phyloP scores from a whole-genome alignment of 2,888 invertebrate genomes.

The Scaptomyza flava region DNA sequence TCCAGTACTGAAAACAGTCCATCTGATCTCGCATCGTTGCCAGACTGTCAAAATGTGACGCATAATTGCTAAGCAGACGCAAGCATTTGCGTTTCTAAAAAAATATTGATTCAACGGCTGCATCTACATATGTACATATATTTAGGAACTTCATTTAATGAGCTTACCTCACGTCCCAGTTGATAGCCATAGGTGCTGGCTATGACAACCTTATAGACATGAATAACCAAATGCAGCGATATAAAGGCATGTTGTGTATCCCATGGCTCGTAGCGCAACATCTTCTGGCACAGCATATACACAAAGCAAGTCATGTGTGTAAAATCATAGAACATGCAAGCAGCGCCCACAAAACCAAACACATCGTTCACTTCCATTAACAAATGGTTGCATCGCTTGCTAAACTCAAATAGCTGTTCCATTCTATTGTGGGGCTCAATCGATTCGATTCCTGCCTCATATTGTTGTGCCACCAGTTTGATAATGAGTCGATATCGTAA shows the following conservation, averaged over 20 bases:
- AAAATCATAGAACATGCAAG: conserved; percentile 78
- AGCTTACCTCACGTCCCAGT: conserved; percentile 71
- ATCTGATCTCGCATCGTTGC: conserved; percentile 27
- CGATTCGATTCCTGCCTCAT: conserved; percentile 1
- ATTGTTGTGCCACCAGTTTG: conserved; percentile 58
- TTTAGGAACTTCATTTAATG: background rate
- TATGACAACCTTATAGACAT: conserved; percentile 72
- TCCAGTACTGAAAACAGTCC: conserved; percentile 66
- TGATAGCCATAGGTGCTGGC: conserved; percentile 70
- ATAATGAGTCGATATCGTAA: conserved; percentile 75
- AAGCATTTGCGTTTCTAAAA: conserved; percentile 70
- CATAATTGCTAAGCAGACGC: conserved; percentile 58
- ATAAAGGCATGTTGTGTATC: conserved; percentile 64
- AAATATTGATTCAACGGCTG: background rate
- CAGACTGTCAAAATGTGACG: conserved; percentile 36
- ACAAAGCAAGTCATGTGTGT: conserved; percentile 72
- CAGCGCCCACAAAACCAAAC: conserved; percentile 55
- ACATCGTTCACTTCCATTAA: conserved; percentile 68
- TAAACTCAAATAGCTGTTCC: conserved; percentile 42
- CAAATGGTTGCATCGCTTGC: conserved; percentile 64
- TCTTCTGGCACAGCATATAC: conserved; percentile 77
- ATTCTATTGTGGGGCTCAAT: conserved; percentile 34
- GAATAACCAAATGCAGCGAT: conserved; percentile 63
- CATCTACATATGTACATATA: too few relatives aligned
- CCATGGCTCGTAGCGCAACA: conserved; percentile 47